Base-by-base conservation (phyloP, 2,797 vertebrate species). In the Acipenser transmontanus region DNA sequence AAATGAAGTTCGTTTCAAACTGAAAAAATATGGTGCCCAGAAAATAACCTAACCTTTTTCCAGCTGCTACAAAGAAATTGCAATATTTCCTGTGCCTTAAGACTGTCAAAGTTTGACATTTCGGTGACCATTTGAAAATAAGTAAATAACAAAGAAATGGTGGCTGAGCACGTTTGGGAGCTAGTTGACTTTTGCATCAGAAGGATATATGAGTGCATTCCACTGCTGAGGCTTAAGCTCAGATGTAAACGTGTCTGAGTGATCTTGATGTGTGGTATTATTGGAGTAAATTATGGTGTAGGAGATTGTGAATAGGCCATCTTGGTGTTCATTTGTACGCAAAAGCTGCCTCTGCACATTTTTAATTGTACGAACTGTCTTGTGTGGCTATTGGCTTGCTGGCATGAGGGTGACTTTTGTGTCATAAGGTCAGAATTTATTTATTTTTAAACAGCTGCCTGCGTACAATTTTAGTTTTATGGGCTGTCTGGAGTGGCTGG, bases 1-100 rank as follows among this genome's bases (percentile, higher is more conserved):
- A 72, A 63, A 68, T 64, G 68, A 73, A 70, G 66, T 73, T 64
- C 34, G 12, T 70, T 68, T 13, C 66, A 48, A 64, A 61, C 64
- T 70, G 60, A 50, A 34, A 52, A 10, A 14, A 60, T 17, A 62
- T 49, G 12, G 59, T 49, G 34, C 3, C 49, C 61, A 50, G 50
- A 34, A 63, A 51, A 12, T 54, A 66, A 50, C 13, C 14, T 52
- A 34, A 66, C 50, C 62, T 63, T 50, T 61, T 61, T 14, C 7
- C 60, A 61, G 60, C 13, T 61, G 60, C 17, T 61, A 61, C 60
- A 34, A 47, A 61, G 10, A 8, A 17, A 70, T 11, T 59, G 50
- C 49, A 34, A 59, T 59, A 7, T 50, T 65, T 7, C 67, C 61
- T 60, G 49, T 68, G 60, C 61, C 69, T 61, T 54, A 50, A 66